Evolutionary conservation across 2,797 vertebrate genomes (phyloP).

Genomic region (Mycteria americana): DNA sequence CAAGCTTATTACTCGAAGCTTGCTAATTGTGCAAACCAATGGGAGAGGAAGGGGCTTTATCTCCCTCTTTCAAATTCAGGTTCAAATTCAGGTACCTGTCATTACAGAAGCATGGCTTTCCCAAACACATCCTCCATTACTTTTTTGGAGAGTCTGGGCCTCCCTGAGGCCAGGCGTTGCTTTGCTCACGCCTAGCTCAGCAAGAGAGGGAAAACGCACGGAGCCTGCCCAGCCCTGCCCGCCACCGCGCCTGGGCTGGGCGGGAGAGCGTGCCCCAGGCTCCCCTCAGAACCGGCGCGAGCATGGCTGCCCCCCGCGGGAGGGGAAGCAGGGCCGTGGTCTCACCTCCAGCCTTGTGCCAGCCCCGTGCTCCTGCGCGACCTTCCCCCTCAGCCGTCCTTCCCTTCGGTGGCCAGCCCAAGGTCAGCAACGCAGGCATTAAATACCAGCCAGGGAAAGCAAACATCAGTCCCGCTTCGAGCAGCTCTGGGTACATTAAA

Average conservation of each 20-base stretch:
- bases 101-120: not conserved
- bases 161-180: not conserved
- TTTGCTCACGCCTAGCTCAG: not conserved
- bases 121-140: not conserved
- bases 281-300: not conserved
- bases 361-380: conserved; percentile 76
- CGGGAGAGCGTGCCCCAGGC: fast-evolving
- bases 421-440: conserved; percentile 87
- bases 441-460: conserved; percentile 64
- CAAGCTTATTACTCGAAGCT: not conserved
- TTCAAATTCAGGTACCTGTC: not conserved
- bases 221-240: not conserved
- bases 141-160: not conserved
- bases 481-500: not conserved
- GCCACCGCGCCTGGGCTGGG: not conserved
- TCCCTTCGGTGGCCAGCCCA: conserved; percentile 82
- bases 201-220: not conserved
- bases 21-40: not conserved
- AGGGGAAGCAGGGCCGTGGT: fast-evolving
- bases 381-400: conserved; percentile 81
- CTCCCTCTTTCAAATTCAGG: not conserved
- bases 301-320: fast-evolving
- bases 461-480: conserved; percentile 58
- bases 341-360: not conserved
- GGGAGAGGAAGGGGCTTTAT: not conserved